Conservation (phyloP, 2,888 invertebrate species). For the Drosophila affinis region DNA sequence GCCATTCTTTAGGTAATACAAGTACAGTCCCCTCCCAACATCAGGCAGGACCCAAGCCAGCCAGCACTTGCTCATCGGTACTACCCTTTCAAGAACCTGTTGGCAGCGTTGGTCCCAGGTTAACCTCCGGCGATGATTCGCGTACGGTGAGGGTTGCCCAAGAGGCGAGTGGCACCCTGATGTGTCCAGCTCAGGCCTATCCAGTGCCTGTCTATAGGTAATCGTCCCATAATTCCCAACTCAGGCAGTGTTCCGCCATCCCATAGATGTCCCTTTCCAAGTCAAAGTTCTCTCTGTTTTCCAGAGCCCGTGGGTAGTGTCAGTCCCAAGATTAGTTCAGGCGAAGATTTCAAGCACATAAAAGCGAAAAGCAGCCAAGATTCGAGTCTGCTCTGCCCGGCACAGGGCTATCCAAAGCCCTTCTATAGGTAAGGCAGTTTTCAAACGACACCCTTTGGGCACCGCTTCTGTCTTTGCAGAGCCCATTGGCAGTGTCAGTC, state of each 20-base stretch:
- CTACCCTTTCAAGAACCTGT: slow-evolving; percentile 84
- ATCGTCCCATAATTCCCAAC: slow-evolving; percentile 9
- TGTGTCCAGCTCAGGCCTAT: slow-evolving; percentile 88
- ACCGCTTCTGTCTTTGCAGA: slow-evolving; percentile 77
- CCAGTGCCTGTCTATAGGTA: slow-evolving; percentile 90
- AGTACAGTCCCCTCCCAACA: slow-evolving; percentile 36
- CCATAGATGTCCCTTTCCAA: too few relatives aligned
- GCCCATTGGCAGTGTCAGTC: slow-evolving; percentile 86
- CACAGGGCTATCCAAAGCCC: slow-evolving; percentile 88
- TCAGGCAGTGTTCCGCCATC: slow-evolving; percentile 55
- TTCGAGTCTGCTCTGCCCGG: slow-evolving; percentile 86
- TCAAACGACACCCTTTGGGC: background rate
- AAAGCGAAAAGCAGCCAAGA: slow-evolving; percentile 84
- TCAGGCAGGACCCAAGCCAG: slow-evolving; percentile 12
- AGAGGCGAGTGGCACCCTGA: slow-evolving; percentile 85
- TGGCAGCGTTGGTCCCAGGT: slow-evolving; percentile 86
- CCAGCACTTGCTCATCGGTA: background rate
- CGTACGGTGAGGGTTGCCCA: slow-evolving; percentile 84
- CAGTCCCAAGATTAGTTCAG: slow-evolving; percentile 87
- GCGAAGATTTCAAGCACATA: slow-evolving; percentile 86
- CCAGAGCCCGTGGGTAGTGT: slow-evolving; percentile 84
- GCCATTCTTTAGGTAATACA: slow-evolving; percentile 87
- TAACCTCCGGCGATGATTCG: slow-evolving; percentile 88
- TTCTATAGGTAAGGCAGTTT: slow-evolving; percentile 86
- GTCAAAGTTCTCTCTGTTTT: slow-evolving; percentile 28